Percentiles rank a stretch among this genome's conserved stretches.
These are phyloP conservation scores for Drosophila orosa DNA, from an alignment of 1,140 invertebrate species.

Conservation along the genomic window DNA sequence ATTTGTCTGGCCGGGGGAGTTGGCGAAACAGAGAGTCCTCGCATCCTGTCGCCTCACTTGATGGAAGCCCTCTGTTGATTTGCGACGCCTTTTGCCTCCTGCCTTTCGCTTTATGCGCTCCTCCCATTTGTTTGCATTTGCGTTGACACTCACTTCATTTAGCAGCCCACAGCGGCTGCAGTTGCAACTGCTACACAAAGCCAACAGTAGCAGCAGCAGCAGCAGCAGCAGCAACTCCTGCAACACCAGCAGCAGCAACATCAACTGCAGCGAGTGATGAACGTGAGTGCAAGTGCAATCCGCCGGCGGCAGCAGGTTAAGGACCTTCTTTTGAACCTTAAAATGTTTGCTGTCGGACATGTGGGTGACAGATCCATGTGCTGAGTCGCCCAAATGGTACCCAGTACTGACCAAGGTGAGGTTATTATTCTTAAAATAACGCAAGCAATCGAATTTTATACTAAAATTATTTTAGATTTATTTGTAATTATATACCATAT, in stretches of 20 bases:
- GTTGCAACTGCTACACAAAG: slow-evolving; percentile 39
- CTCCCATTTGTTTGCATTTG: slow-evolving; percentile 76
- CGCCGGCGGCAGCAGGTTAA: slow-evolving; percentile 74
- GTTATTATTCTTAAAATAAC: background rate
- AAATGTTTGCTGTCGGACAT: slow-evolving; percentile 75
- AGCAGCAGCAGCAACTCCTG: slow-evolving; percentile 7
- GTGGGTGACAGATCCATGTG: slow-evolving; percentile 34
- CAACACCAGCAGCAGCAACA: slow-evolving; percentile 22
- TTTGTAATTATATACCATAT: no score
- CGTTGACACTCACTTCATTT: slow-evolving; percentile 81
- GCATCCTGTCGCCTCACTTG: slow-evolving; percentile 43
- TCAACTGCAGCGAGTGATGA: slow-evolving; percentile 26
- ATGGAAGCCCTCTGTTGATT: slow-evolving; percentile 58
- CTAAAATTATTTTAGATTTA: background rate
- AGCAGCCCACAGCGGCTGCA: slow-evolving; percentile 51
- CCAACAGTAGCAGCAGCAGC: slow-evolving; percentile 13
- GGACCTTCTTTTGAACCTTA: slow-evolving; percentile 81
- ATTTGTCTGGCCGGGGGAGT: slow-evolving; percentile 32
- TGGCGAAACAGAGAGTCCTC: slow-evolving; percentile 32
- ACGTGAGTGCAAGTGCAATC: slow-evolving; percentile 45
- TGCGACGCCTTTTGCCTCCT: slow-evolving; percentile 62
- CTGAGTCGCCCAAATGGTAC: slow-evolving; percentile 20
- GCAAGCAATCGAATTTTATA: no score
- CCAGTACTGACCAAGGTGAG: background rate
- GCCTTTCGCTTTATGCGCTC: slow-evolving; percentile 56